Percentiles rank a stretch among this genome's conserved stretches.
Evolutionary conservation across 2,113 vertebrate genomes (phyloP).

Genomic region (Psittacara wagleri): DNA sequence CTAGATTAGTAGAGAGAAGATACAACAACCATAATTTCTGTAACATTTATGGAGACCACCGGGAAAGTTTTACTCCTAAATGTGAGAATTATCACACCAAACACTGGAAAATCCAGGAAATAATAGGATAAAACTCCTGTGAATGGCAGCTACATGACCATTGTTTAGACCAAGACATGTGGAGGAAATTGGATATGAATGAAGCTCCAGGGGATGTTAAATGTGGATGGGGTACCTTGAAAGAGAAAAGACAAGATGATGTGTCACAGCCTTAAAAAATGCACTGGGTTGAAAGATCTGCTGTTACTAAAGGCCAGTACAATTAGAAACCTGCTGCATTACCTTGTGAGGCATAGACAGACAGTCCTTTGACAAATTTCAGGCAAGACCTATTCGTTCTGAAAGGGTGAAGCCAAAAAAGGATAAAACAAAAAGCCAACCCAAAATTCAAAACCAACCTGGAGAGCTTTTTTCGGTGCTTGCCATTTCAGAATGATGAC

Average conservation of each 20-base stretch:
- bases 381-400: background rate
- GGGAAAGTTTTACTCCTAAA: background rate
- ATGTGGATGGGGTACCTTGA: background rate
- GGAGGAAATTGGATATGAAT: background rate
- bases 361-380: background rate
- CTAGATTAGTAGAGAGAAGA: background rate
- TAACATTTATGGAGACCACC: background rate
- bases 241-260: background rate
- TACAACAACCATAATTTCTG: background rate
- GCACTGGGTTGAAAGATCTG: background rate
- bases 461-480: background rate
- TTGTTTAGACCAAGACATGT: background rate
- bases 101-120: background rate
- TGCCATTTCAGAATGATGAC: constrained; percentile 19
- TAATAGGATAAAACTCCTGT: background rate
- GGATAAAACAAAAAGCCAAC: fast-evolving
- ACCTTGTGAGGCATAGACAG: background rate
- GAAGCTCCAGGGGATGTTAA: background rate
- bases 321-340: background rate
- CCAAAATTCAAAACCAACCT: background rate
- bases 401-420: background rate
- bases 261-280: background rate
- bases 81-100: background rate
- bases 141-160: background rate
- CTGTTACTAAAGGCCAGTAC: background rate